Base-by-base conservation (phyloP, 1,140 invertebrate species). In the Apolygus lucorum region DNA sequence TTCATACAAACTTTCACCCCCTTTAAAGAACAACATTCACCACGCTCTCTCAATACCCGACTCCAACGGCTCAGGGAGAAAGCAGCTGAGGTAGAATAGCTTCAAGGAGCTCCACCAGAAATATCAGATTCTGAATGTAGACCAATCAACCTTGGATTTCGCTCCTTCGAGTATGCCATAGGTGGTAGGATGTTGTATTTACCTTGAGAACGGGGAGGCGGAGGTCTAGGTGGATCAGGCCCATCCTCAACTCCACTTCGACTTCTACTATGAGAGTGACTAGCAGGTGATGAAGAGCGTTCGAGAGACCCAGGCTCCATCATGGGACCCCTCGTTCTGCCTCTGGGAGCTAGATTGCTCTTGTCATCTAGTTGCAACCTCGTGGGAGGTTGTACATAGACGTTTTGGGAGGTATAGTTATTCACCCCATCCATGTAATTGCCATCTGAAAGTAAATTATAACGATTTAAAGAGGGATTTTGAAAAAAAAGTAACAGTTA, bases 381-480 rank as follows among this genome's bases (percentile, higher is more conserved):
- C 0, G 90, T 91, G 0, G 93, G 92, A 2, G 91, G 92, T 73
- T 93, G 92, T 28, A 95, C 93, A 75, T 95, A 95, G 14, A 95
- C 79, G 79, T 95, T 95, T 79, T 95, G 92, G 72, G 91, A 91
- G 65, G 90, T 90, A 79, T 93, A 93, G 21, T 80, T 78, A 17
- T 80, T 79, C 1, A 78, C 79, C 29, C 79, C 71, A 49, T 78
- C 76, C 59, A 77, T 70, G 68, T 77, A 76, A 67, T 75, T 75
- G 14, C 73, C 74, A 52, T 77, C 76, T 76, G 59, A 34, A 73
- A 73, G 59, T 26, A 73, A 68, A n/a, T n/a, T n/a, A n/a, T n/a
- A n/a, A n/a, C n/a, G n/a, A n/a, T n/a, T n/a, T n/a, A n/a, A n/a
- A n/a, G n/a, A n/a, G n/a, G n/a, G n/a, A n/a, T n/a, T n/a, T n/a